Evolutionary conservation across 2,888 invertebrate genomes (phyloP), one percentile per base, ranked within the genome.

Genomic region (Cephus rjabovi): DNA sequence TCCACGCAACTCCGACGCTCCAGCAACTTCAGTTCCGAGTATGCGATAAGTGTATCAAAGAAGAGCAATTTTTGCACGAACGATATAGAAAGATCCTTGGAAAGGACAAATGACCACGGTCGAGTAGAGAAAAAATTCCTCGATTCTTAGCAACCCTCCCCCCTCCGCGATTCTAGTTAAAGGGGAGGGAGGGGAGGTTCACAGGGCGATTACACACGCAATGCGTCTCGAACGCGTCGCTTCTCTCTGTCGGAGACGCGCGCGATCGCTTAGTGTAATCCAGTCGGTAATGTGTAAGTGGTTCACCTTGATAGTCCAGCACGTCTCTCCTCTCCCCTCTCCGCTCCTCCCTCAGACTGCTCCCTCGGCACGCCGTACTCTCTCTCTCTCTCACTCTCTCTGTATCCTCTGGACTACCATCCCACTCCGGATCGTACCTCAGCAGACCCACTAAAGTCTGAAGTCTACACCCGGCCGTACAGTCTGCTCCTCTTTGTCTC

Each of bases 231-330:
- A 79, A 81, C 83, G 83, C 84, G 84, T 82, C 83, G 81, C 85
- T 83, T 83, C 83, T 83, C 83, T 83, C 84, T 82, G 81, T 82
- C 75, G 80, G 81, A 80, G 81, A 84, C 85, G 83, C 80, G 83
- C 86, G 80, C 79, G 89, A 89, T 89, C 89, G 89, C 89, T 89
- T 89, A 89, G 89, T 90, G 88, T 89, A 89, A 89, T 89, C 89
- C 89, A 89, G 89, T 90, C 89, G 87, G 89, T 88, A 88, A 89
- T 87, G 88, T 88, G 86, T 89, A 89, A 89, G 89, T 89, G 89
- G 89, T 89, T 89, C 89, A 88, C 89, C 89, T 89, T 89, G 89
- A 89, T 89, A 89, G 86, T 84, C 85, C 56, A 9, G 56, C 56
- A 56, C 56, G 56, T 56, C 87, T 84, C 84, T 84, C 84, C 84